Evolutionary conservation across 1,140 invertebrate species (phyloP), one percentile per base, ranked within the genome.

Genomic region (Saxidomus purpurata): DNA sequence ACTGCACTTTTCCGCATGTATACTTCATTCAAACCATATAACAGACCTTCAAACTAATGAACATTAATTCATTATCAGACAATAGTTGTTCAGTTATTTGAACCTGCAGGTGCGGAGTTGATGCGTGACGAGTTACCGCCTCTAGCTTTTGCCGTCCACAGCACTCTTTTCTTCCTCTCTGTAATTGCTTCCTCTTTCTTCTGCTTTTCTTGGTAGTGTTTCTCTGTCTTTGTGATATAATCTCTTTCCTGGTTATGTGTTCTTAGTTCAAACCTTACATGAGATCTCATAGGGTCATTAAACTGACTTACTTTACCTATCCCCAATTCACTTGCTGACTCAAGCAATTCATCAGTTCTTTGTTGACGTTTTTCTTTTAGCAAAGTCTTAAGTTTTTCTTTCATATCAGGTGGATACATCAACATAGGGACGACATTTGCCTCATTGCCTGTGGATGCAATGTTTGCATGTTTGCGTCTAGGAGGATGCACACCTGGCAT

Each of bases 401-500:
- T 93, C 81, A 95, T 90, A 28, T 94, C 91, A 55, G 91, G 90
- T 47, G 94, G 92, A 59, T 95, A 95, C 94, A 95, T 95, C 71
- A 94, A 87, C 94, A 95, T 95, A 0, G 94, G 95, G 19, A 94
- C 93, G 71, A 89, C 79, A 63, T 87, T 93, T 40, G 89, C 52
- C 82, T 93, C 92, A 43, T 79, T 67, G 38, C 90, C 87, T 63
- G 92, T 90, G 4, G 91, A 87, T 8, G 90, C 84, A 17, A 93
- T 36, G 28, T 82, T 77, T 43, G 89, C 90, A 49, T 88, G 76
- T 69, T 89, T 89, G 11, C 89, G 85, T 52, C 83, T 69, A 13
- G 80, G 89, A 52, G 86, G 90, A 0, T 63, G 31, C 15, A 89
- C 91, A 25, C 91, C 92, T 47, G 92, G 93, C 77, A 93, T 83